A percentile compares a stretch with the other conserved stretches of the same genome.
Evolutionary conservation across 2,888 invertebrate genomes (phyloP).

Genomic region (Chrysomela aeneicollis): DNA sequence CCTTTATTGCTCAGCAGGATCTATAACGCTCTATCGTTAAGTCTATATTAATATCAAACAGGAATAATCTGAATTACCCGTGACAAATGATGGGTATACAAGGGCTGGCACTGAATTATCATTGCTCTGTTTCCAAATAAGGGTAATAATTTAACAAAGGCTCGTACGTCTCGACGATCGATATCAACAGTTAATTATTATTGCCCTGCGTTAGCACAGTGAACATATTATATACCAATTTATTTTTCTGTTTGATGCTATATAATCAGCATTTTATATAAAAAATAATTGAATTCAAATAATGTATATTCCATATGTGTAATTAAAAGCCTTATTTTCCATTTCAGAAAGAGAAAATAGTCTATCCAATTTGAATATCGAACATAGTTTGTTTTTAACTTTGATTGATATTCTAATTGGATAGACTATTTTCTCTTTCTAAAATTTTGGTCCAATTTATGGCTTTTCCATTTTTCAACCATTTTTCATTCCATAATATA

Average conservation of each 20-base stretch:
- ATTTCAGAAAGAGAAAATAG: no score
- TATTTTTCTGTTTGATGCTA: not conserved
- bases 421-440: no score
- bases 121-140: conserved; percentile 19
- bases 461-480: no score
- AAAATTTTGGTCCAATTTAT: no score
- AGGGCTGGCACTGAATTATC: conserved; percentile 24
- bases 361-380: no score
- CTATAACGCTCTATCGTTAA: not conserved
- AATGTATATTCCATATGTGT: no score
- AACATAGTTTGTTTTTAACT: no score
- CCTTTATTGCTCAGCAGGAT: not conserved
- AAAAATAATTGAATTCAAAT: no score
- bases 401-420: no score
- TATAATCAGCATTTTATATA: not conserved
- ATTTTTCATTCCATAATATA: no score
- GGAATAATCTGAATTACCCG: conserved; percentile 8
- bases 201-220: conserved; percentile 7
- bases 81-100: conserved; percentile 26
- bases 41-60: conserved; percentile 13
- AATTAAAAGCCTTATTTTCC: no score
- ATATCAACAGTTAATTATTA: conserved; percentile 29
- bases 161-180: conserved; percentile 21
- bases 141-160: conserved; percentile 28
- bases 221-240: conserved; percentile 15